phyloP scores from a whole-genome alignment of 1,140 invertebrate genomes.

The Drosophila grimshawi region DNA sequence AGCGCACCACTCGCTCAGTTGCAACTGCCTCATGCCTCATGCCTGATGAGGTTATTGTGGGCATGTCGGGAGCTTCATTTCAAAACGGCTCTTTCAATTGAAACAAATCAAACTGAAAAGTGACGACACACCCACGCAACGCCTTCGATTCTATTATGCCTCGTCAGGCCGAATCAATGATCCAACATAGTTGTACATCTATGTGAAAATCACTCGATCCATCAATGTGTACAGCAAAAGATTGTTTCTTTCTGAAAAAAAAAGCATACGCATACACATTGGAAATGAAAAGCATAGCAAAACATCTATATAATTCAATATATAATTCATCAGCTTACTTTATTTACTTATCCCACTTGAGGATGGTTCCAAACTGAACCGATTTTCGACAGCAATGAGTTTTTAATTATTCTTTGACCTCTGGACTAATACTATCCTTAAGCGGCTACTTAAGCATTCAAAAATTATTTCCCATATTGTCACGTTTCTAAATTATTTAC shows the following conservation, averaged over 20 bases:
- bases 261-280: no score
- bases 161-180: constrained; percentile 16
- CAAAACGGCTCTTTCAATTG: constrained; percentile 64
- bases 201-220: constrained; percentile 27
- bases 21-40: background rate
- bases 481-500: no score
- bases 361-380: no score
- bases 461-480: no score
- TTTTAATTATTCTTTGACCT: no score
- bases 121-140: constrained; percentile 53
- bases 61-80: constrained; percentile 49
- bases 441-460: no score
- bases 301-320: no score
- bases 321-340: no score
- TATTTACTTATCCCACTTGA: no score
- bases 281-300: no score
- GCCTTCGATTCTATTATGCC: constrained; percentile 18
- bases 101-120: constrained; percentile 66
- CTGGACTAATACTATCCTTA: no score
- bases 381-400: no score
- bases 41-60: constrained; percentile 44
- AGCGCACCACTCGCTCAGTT: constrained; percentile 24
- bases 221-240: constrained; percentile 14
- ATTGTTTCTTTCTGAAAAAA: background rate
- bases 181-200: background rate